These are phyloP conservation scores for Hydrotaea cyrtoneurina DNA, from an alignment of 2,888 invertebrate species.

Conservation along the genomic window DNA sequence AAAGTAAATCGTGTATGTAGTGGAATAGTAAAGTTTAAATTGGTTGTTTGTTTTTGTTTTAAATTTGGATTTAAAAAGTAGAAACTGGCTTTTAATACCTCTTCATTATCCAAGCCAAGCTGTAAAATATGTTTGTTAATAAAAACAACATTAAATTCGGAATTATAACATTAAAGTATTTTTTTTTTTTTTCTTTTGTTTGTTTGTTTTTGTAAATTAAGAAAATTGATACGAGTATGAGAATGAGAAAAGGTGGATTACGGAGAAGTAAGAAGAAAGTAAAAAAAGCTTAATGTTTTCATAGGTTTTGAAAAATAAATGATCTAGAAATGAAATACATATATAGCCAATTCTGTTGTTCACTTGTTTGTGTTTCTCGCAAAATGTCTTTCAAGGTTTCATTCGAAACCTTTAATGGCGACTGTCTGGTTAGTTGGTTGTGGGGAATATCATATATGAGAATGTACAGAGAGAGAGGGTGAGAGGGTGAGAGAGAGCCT, in stretches of 20 bases:
- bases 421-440: background rate
- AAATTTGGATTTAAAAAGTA: constrained; percentile 50
- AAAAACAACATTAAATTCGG: constrained; percentile 59
- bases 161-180: constrained; percentile 54
- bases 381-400: background rate
- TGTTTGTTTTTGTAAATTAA: constrained; percentile 48
- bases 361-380: background rate
- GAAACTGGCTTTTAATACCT: constrained; percentile 84
- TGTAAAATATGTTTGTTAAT: constrained; percentile 83
- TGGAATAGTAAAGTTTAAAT: constrained; percentile 59
- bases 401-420: background rate
- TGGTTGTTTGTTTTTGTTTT: constrained; percentile 47
- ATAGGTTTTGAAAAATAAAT: constrained; percentile 37
- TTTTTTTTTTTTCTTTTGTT: constrained; percentile 7
- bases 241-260: constrained; percentile 33
- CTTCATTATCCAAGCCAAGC: constrained; percentile 96
- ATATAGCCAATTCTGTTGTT: background rate
- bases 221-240: constrained; percentile 44
- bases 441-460: background rate
- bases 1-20: constrained; percentile 67
- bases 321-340: constrained; percentile 12
- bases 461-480: background rate
- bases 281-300: constrained; percentile 40
- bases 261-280: constrained; percentile 26
- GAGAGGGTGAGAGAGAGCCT: no score